phyloP scores from a whole-genome alignment of 2,113 vertebrate genomes.

The Equus quagga region DNA sequence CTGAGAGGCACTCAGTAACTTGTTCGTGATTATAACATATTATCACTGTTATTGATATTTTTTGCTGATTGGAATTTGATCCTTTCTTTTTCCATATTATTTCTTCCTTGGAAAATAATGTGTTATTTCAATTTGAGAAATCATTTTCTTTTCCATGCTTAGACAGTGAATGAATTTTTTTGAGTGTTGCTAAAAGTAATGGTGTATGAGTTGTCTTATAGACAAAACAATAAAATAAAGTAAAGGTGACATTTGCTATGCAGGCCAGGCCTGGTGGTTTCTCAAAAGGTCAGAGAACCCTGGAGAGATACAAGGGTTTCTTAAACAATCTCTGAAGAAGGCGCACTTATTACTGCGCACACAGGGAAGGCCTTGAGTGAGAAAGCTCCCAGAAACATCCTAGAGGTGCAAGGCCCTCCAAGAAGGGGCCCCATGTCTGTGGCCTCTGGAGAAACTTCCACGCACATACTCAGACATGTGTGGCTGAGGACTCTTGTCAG shows the following conservation, averaged over 20 bases:
- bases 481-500: background rate
- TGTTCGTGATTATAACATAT: background rate
- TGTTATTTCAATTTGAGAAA: background rate
- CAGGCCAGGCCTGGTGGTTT: background rate
- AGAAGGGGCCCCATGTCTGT: background rate
- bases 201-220: background rate
- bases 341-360: background rate
- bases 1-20: background rate
- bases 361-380: background rate
- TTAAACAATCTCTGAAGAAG: slow-evolving; percentile 8
- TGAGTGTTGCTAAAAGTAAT: slow-evolving; percentile 30
- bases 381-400: background rate
- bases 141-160: slow-evolving; percentile 16
- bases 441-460: background rate
- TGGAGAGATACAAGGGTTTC: background rate
- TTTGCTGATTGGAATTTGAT: background rate
- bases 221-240: background rate
- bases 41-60: background rate
- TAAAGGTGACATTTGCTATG: background rate
- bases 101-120: background rate
- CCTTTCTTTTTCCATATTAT: background rate
- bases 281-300: background rate
- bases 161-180: background rate
- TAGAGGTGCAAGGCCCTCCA: background rate
- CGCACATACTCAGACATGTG: background rate